phyloP scores from a whole-genome alignment of 2,797 vertebrate species.

The Chanos chanos region DNA sequence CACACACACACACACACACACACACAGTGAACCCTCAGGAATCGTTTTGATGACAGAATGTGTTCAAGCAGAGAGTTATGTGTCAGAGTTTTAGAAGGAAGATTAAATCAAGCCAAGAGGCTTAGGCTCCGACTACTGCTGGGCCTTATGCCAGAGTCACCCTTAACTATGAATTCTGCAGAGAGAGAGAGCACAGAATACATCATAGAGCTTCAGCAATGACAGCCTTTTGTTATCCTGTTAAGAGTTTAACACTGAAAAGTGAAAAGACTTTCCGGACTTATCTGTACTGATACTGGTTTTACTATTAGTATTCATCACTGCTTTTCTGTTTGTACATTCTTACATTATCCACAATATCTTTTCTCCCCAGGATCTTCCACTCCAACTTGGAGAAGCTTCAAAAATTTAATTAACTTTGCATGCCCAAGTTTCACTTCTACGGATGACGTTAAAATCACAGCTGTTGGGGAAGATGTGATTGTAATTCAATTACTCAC shows the following conservation, averaged over 20 bases:
- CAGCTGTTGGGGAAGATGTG: conserved; percentile 35
- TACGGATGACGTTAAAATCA: conserved; percentile 32
- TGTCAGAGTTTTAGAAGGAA: conserved; percentile 18
- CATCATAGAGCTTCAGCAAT: neutral
- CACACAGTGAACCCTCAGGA: neutral
- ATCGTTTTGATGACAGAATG: conserved; percentile 20
- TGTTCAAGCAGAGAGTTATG: conserved; percentile 26
- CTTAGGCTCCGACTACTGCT: conserved; percentile 4
- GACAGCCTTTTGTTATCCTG: neutral
- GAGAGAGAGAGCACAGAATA: neutral
- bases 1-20: conserved; percentile 1
- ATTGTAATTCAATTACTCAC: conserved; percentile 43
- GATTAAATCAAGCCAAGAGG: conserved; percentile 26
- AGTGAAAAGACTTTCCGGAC: neutral
- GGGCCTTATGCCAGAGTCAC: neutral
- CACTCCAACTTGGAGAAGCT: conserved; percentile 23
- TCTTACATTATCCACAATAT: conserved; percentile 22
- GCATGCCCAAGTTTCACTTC: conserved; percentile 32
- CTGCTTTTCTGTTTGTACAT: conserved; percentile 4
- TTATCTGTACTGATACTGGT: conserved; percentile 1
- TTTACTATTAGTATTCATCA: neutral
- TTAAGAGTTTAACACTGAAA: neutral
- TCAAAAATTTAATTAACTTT: conserved; percentile 40
- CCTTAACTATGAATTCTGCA: neutral
- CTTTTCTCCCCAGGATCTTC: conserved; percentile 18